These are phyloP conservation scores for Hydroisotoma schaefferi DNA, from an alignment of 2,888 invertebrate genomes.

Conservation along the genomic window DNA sequence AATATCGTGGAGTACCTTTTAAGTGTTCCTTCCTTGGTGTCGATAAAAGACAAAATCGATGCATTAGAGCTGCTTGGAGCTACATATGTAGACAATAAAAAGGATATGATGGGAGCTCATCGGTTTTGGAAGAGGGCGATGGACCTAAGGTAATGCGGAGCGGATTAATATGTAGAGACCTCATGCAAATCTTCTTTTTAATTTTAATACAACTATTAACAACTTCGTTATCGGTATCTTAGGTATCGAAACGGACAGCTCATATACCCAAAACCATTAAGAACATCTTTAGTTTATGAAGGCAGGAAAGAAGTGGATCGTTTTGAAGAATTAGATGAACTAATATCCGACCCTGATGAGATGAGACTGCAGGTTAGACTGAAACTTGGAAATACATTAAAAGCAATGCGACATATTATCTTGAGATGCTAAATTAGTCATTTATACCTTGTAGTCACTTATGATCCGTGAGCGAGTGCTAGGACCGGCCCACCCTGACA, in stretches of 20 bases:
- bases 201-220: too few relatives aligned
- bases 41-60: conserved; percentile 75
- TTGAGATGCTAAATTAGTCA: background rate
- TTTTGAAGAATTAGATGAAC: conserved; percentile 72
- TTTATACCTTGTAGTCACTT: conserved; percentile 54
- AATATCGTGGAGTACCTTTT: conserved; percentile 91
- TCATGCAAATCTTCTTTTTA: conserved; percentile 1
- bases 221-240: conserved; percentile 29
- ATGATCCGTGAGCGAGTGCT: conserved; percentile 88
- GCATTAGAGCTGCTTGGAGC: conserved; percentile 89
- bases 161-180: background rate
- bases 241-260: conserved; percentile 63
- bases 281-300: conserved; percentile 77
- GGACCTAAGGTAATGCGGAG: conserved; percentile 66
- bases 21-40: conserved; percentile 65
- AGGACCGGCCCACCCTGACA: conserved; percentile 92
- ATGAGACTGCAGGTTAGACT: conserved; percentile 86
- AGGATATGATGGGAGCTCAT: conserved; percentile 87
- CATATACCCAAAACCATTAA: conserved; percentile 69
- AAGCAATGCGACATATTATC: too few relatives aligned
- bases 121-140: conserved; percentile 87
- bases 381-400: background rate
- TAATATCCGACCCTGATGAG: conserved; percentile 89
- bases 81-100: conserved; percentile 92
- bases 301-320: conserved; percentile 77